Conservation (phyloP, 1,140 invertebrate genomes). For the Thalassaphorura encarpata region DNA sequence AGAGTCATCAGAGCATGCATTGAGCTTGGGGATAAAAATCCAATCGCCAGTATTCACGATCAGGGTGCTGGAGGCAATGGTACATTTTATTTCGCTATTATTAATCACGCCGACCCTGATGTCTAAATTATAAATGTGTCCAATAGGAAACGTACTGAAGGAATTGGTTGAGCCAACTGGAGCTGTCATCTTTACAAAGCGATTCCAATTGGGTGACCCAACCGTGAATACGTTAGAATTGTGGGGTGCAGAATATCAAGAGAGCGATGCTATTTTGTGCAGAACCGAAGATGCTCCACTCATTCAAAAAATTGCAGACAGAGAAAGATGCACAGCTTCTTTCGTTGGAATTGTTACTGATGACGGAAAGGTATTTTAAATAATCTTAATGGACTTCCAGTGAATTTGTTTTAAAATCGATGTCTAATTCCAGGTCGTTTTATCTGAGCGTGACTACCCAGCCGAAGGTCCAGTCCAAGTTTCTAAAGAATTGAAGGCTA, state of each 20-base stretch:
- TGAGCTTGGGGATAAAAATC: slow-evolving; percentile 70
- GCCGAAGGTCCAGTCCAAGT: slow-evolving; percentile 37
- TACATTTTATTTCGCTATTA: too few species aligned
- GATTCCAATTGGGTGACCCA: slow-evolving; percentile 86
- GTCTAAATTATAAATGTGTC: slow-evolving; percentile 9
- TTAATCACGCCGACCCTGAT: neutral
- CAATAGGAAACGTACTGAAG: slow-evolving; percentile 91
- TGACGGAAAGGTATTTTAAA: slow-evolving; percentile 63
- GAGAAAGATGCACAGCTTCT: slow-evolving; percentile 86
- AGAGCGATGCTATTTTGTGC: slow-evolving; percentile 83
- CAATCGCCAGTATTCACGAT: slow-evolving; percentile 88
- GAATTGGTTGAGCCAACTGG: slow-evolving; percentile 90
- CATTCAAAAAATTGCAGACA: slow-evolving; percentile 60
- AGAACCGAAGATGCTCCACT: slow-evolving; percentile 48
- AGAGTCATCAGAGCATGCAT: slow-evolving; percentile 83
- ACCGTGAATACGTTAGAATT: slow-evolving; percentile 86
- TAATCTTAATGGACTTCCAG: too few species aligned
- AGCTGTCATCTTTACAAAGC: slow-evolving; percentile 76
- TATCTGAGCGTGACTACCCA: slow-evolving; percentile 51
- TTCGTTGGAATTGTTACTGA: slow-evolving; percentile 88
- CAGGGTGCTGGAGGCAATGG: slow-evolving; percentile 97
- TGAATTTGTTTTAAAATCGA: neutral
- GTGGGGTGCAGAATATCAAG: slow-evolving; percentile 98
- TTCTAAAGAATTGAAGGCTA: slow-evolving; percentile 21
- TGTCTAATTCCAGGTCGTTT: slow-evolving; percentile 42